phyloP scores from a whole-genome alignment of 64 coral and sea anemone genomes.

The Platygyra sinensis region DNA sequence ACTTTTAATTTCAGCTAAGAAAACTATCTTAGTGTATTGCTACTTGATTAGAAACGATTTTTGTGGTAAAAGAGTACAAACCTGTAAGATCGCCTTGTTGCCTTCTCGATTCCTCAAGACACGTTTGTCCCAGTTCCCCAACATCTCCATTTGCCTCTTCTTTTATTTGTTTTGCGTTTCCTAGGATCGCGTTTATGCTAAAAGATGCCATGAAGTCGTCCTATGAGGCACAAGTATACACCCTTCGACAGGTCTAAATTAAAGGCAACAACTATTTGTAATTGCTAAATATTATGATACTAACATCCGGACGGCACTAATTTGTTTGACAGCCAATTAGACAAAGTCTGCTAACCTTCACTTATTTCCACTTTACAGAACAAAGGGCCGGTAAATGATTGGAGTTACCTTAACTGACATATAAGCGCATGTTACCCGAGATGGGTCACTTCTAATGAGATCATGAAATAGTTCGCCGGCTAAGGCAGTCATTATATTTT shows the following conservation, averaged over 20 bases:
- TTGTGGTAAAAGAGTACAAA: neutral
- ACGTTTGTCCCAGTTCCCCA: neutral
- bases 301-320: conserved; percentile 38
- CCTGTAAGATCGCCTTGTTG: neutral
- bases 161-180: neutral
- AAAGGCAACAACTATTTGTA: conserved; percentile 33
- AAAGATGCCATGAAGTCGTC: conserved; percentile 22
- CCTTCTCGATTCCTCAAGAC: neutral
- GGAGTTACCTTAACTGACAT: conserved; percentile 44
- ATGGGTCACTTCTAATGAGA: conserved; percentile 18
- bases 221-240: conserved; percentile 8
- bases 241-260: neutral
- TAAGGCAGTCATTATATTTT: conserved; percentile 22
- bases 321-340: conserved; percentile 78
- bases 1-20: neutral
- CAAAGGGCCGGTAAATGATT: conserved; percentile 75
- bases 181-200: conserved; percentile 34
- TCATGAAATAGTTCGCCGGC: conserved; percentile 45
- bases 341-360: conserved; percentile 33
- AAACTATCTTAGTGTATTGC: neutral
- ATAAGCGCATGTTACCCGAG: conserved; percentile 14
- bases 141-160: neutral
- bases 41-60: neutral
- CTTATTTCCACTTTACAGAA: conserved; percentile 54
- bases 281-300: conserved; percentile 47